phyloP scores from a whole-genome alignment of 2,888 invertebrate genomes.

The Dryadula phaetusa region DNA sequence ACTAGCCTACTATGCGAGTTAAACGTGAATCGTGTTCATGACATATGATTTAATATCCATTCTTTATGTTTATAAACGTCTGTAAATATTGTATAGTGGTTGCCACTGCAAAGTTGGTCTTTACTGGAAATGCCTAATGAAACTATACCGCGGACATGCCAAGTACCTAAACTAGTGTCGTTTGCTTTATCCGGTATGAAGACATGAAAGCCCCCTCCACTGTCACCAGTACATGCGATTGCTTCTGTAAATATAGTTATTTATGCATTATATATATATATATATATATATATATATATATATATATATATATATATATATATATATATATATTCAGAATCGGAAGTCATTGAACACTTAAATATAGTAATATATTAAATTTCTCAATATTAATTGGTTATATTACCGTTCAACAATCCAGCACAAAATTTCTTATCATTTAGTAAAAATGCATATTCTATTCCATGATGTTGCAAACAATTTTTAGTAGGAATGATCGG shows the following conservation, averaged over 20 bases:
- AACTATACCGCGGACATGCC: not conserved
- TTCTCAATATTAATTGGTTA: not conserved
- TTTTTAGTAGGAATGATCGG: not conserved
- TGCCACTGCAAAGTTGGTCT: not conserved
- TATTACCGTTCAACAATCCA: not conserved
- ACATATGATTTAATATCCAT: not conserved
- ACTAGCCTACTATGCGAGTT: no score
- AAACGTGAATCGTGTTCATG: no score
- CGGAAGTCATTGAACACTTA: no score
- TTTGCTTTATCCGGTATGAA: not conserved
- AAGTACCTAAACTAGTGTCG: not conserved
- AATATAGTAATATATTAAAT: no score
- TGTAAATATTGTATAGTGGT: not conserved
- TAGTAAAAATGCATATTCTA: not conserved
- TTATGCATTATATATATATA: no score
- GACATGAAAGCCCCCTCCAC: not conserved
- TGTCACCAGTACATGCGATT: not conserved
- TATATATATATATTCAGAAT: no score
- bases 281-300: no score
- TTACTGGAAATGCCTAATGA: not conserved
- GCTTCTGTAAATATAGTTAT: not conserved
- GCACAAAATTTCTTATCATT: constrained; percentile 12
- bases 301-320: no score
- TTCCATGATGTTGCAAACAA: not conserved
- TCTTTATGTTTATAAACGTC: constrained; percentile 2